A percentile compares a stretch with the other conserved stretches of the same genome.
These are phyloP conservation scores for Zele albiditarsus DNA, from an alignment of 2,888 invertebrate genomes.

Conservation along the genomic window DNA sequence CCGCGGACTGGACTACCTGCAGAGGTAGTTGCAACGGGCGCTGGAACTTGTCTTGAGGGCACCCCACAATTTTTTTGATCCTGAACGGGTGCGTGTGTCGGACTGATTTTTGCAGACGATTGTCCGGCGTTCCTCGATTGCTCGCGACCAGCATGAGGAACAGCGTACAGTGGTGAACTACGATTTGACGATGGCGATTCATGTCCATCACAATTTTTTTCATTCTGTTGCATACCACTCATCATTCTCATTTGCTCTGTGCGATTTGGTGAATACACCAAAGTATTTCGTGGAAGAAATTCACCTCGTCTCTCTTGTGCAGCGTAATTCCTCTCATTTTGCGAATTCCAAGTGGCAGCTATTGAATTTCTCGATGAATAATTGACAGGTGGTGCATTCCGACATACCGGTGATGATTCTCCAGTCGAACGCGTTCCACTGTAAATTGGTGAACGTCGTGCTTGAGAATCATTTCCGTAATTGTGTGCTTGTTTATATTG, in stretches of 20 bases:
- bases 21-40: slow-evolving; percentile 47
- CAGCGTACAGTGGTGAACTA: slow-evolving; percentile 59
- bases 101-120: slow-evolving; percentile 71
- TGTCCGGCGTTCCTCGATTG: slow-evolving; percentile 52
- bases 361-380: slow-evolving; percentile 48
- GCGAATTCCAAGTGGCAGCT: slow-evolving; percentile 47
- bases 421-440: slow-evolving; percentile 49
- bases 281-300: slow-evolving; percentile 59
- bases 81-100: slow-evolving; percentile 55
- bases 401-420: slow-evolving; percentile 55
- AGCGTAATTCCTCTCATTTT: slow-evolving; percentile 45
- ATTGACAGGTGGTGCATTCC: slow-evolving; percentile 55
- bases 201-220: slow-evolving; percentile 56
- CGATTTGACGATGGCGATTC: slow-evolving; percentile 51
- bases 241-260: slow-evolving; percentile 57
- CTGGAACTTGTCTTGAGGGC: slow-evolving; percentile 55
- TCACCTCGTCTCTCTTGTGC: slow-evolving; percentile 53
- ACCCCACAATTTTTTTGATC: slow-evolving; percentile 52
- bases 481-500: slow-evolving; percentile 59
- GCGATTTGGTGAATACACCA: slow-evolving; percentile 62
- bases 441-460: slow-evolving; percentile 65
- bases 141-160: slow-evolving; percentile 49
- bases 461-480: slow-evolving; percentile 59
- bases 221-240: slow-evolving; percentile 52
- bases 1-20: slow-evolving; percentile 64